Evolutionary conservation across 92 coral and sea anemone species (phyloP), one percentile per base, ranked within the genome.

Genomic region (Isaurus tuberculatus): DNA sequence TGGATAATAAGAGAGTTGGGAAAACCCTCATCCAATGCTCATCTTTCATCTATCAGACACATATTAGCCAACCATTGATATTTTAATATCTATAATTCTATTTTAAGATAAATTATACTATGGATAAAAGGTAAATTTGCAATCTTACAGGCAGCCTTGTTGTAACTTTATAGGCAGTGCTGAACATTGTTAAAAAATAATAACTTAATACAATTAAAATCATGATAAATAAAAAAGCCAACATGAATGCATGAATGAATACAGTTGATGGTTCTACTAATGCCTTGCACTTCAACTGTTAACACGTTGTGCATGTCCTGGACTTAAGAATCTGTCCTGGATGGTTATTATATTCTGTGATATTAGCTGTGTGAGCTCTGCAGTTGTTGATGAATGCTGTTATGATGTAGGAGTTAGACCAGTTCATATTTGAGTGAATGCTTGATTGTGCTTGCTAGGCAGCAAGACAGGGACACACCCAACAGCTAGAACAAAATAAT

Each of bases 371-470:
- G 6, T 10, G 31, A 27, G 71, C 46, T 71, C 80, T 43, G 63
- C 13, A 1, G n/a, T 8, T 1, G 13, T 11, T 36, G 32, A 15
- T 51, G 84, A 10, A 48, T 43, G 69, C 27, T 69, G 78, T 34
- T 48, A 48, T 66, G 32, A 28, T 58, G 69, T 63, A 63, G 46
- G 11, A 2, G 43, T 86, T 90, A 95, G 31, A 95, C 98, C 63
- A 95, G 91, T 80, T 95, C 98, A 68, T 95, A 95, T 87, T 91
- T 94, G 51, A 86, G 84, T 60, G 91, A 73, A 78, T 92, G 92
- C 77, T 95, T 97, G 70, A 87, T 25, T 48, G 84, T 36, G 29
- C 80, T 80, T 60, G 73, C 69, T 53, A 87, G 64, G 49, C 90
- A 87, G 69, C 86, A 75, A 22, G 82, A 69, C 16, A 77, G 78